Conservation (phyloP, 1,140 invertebrate genomes). For the Drosophila funebris region DNA sequence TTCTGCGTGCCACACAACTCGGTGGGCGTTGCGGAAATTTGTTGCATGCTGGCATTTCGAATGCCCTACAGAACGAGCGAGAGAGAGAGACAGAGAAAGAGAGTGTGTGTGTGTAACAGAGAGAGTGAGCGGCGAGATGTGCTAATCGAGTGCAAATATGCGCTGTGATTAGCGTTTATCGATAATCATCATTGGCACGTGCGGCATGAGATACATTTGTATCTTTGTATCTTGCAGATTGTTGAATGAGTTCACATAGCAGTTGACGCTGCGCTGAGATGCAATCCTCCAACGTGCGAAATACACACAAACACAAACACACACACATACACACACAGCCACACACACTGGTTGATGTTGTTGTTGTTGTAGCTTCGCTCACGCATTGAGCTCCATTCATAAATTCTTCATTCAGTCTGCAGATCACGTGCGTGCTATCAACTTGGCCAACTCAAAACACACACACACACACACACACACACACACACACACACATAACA, state of each 20-base stretch:
- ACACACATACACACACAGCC: background rate
- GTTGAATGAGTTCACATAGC: background rate
- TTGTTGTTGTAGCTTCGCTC: slow-evolving; percentile 32
- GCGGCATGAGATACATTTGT: slow-evolving; percentile 35
- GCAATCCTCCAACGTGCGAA: slow-evolving; percentile 31
- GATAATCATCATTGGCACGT: slow-evolving; percentile 37
- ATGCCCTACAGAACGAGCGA: background rate
- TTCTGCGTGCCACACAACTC: slow-evolving; percentile 21
- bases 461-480: background rate
- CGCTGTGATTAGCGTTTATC: slow-evolving; percentile 25
- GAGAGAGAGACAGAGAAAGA: background rate
- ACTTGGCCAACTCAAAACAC: slow-evolving; percentile 29
- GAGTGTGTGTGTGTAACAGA: background rate
- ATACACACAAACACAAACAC: slow-evolving; percentile 8
- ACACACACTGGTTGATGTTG: background rate
- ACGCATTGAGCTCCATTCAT: slow-evolving; percentile 67
- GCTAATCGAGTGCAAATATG: slow-evolving; percentile 19
- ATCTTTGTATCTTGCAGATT: slow-evolving; percentile 14
- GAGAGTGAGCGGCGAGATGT: background rate
- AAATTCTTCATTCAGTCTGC: slow-evolving; percentile 76
- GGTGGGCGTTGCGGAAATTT: slow-evolving; percentile 23
- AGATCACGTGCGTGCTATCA: slow-evolving; percentile 75
- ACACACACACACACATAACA: background rate
- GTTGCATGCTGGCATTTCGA: background rate
- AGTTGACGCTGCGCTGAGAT: background rate